phyloP scores from a whole-genome alignment of 2,888 invertebrate genomes.

The Hydropsyche betteni region DNA sequence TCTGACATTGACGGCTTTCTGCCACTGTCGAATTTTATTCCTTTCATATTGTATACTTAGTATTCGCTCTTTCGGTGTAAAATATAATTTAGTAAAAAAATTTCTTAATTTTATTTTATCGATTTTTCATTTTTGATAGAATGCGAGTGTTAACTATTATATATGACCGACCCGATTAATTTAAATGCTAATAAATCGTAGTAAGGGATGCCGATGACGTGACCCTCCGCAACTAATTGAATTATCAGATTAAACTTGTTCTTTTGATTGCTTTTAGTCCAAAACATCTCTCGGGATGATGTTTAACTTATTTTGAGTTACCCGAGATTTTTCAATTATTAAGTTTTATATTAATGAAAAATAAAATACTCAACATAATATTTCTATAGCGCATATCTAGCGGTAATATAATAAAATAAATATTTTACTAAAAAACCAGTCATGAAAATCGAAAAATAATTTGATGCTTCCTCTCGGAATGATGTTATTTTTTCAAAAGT shows the following conservation, averaged over 20 bases:
- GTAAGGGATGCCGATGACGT: conserved; percentile 43
- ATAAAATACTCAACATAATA: too few relatives aligned
- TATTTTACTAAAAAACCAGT: too few relatives aligned
- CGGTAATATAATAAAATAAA: too few relatives aligned
- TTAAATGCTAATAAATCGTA: conserved; percentile 47
- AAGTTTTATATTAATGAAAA: too few relatives aligned
- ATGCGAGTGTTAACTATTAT: neutral
- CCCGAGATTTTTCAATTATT: conserved; percentile 2
- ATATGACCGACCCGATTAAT: conserved; percentile 32
- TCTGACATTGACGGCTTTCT: conserved; percentile 9
- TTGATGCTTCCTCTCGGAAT: too few relatives aligned
- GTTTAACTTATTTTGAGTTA: conserved; percentile 14
- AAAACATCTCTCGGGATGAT: neutral
- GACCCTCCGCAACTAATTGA: conserved; percentile 45
- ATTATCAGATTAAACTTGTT: conserved; percentile 47
- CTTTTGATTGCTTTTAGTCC: conserved; percentile 46
- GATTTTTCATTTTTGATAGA: neutral
- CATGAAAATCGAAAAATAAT: too few relatives aligned
- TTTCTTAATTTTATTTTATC: conserved; percentile 2
- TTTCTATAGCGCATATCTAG: too few relatives aligned
- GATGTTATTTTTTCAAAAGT: too few relatives aligned
- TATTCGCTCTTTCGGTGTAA: too few relatives aligned
- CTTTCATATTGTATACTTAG: neutral
- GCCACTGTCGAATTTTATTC: conserved; percentile 14
- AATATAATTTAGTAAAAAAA: neutral